A percentile compares a stretch with the other conserved stretches of the same genome.
Conservation (phyloP, 2,113 vertebrate genomes). For the Sorex fumeus region DNA sequence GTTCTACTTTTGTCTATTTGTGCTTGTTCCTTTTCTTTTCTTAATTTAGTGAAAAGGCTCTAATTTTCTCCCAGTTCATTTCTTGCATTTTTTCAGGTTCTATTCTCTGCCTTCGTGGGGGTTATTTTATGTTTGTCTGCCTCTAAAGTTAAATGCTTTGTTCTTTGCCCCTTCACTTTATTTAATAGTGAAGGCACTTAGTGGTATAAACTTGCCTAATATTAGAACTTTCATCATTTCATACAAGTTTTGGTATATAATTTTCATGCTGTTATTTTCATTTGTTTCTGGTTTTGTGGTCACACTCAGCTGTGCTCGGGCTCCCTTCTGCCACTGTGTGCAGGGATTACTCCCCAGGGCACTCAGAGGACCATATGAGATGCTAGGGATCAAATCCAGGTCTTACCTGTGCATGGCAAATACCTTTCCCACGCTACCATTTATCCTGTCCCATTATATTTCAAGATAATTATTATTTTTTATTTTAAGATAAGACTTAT, state of each 20-base stretch:
- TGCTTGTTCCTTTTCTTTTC: neutral
- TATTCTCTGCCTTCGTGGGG: neutral
- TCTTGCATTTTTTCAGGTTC: neutral
- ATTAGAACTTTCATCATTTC: neutral
- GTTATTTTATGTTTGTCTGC: neutral
- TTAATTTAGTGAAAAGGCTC: neutral
- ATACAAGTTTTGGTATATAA: neutral
- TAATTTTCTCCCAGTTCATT: slow-evolving; percentile 29
- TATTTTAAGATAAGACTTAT: too few species aligned
- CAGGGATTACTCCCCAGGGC: neutral
- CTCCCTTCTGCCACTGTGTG: neutral
- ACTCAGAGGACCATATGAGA: too few species aligned
- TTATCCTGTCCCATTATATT: too few species aligned
- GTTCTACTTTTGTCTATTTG: neutral
- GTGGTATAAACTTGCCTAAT: neutral
- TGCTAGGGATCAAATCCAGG: too few species aligned
- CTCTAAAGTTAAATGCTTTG: neutral
- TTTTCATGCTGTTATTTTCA: neutral
- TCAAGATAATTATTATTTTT: too few species aligned
- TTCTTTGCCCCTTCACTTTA: neutral
- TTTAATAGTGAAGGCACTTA: neutral
- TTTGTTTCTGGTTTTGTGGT: neutral
- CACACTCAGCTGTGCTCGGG: neutral
- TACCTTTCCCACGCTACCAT: too few species aligned
- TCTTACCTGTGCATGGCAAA: too few species aligned